phyloP scores from a whole-genome alignment of 64 coral and sea anemone species.

The Dendrophyllia cribrosa region DNA sequence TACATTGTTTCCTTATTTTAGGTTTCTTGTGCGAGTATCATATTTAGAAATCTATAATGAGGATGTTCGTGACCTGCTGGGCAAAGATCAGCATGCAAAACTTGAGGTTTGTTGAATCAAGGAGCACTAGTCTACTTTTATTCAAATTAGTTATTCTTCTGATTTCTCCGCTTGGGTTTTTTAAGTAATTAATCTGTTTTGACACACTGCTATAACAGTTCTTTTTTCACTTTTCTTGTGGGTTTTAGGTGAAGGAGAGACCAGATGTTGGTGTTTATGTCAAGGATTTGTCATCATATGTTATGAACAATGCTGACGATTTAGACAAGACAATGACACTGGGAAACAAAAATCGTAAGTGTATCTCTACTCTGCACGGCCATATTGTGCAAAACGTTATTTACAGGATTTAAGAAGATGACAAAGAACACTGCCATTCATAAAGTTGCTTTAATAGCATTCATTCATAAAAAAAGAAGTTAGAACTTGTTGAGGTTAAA shows the following conservation, averaged over 20 bases:
- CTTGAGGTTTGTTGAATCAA: conserved; percentile 76
- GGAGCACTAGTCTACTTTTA: not conserved
- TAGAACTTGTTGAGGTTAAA: too few relatives aligned
- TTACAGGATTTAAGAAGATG: too few relatives aligned
- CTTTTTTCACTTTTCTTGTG: not conserved
- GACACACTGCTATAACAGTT: not conserved
- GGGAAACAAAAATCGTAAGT: conserved; percentile 98
- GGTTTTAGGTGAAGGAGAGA: conserved; percentile 89
- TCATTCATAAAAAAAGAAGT: too few relatives aligned
- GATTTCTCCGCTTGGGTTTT: not conserved
- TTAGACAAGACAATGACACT: conserved; percentile 99
- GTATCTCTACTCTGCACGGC: too few relatives aligned
- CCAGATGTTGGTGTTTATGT: conserved; percentile 98
- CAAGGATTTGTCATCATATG: conserved; percentile 98
- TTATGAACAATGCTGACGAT: conserved; percentile 99
- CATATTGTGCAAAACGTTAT: too few relatives aligned
- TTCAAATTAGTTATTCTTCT: not conserved
- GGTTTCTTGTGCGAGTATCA: conserved; percentile 96
- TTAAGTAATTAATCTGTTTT: not conserved
- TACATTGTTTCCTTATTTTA: conserved; percentile 4
- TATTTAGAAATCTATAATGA: conserved; percentile 99
- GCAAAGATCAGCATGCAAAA: conserved; percentile 90
- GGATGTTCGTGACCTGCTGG: conserved; percentile 94
- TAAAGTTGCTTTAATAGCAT: too few relatives aligned
- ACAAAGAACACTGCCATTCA: too few relatives aligned